phyloP scores from a whole-genome alignment of 2,888 invertebrate genomes.

The Caradrina clavipalpis region DNA sequence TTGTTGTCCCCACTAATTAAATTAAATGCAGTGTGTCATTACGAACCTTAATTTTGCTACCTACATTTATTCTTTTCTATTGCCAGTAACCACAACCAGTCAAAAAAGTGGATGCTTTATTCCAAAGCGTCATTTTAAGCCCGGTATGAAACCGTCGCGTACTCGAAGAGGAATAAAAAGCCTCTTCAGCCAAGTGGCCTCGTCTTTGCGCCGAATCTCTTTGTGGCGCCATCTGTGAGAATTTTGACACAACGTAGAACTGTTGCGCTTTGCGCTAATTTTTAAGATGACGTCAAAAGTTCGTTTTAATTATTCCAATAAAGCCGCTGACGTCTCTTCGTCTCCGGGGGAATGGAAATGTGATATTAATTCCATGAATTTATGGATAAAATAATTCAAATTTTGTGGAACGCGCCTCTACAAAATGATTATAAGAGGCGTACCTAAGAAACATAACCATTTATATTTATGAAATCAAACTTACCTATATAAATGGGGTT shows the following conservation, averaged over 20 bases:
- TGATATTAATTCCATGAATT: not conserved
- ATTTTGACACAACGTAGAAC: slow-evolving; percentile 32
- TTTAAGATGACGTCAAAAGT: not conserved
- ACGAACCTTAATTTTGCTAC: too few relatives aligned
- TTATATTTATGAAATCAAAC: not conserved
- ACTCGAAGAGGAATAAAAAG: slow-evolving; percentile 69
- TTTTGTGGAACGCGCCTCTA: not conserved
- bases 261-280: slow-evolving; percentile 39
- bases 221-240: slow-evolving; percentile 33
- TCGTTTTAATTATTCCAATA: not conserved
- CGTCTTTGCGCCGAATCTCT: slow-evolving; percentile 62
- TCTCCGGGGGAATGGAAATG: not conserved
- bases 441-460: too few relatives aligned
- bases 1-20: too few relatives aligned
- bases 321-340: not conserved
- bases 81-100: too few relatives aligned
- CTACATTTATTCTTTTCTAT: too few relatives aligned
- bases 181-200: slow-evolving; percentile 69
- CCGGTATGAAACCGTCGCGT: slow-evolving; percentile 44
- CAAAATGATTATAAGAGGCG: not conserved
- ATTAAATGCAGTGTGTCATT: too few relatives aligned
- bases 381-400: not conserved
- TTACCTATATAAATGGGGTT: not conserved
- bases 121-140: slow-evolving; percentile 61
- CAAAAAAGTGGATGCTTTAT: not conserved